These are phyloP conservation scores for Calosoma granatense DNA, from an alignment of 1,140 invertebrate species.

Conservation along the genomic window DNA sequence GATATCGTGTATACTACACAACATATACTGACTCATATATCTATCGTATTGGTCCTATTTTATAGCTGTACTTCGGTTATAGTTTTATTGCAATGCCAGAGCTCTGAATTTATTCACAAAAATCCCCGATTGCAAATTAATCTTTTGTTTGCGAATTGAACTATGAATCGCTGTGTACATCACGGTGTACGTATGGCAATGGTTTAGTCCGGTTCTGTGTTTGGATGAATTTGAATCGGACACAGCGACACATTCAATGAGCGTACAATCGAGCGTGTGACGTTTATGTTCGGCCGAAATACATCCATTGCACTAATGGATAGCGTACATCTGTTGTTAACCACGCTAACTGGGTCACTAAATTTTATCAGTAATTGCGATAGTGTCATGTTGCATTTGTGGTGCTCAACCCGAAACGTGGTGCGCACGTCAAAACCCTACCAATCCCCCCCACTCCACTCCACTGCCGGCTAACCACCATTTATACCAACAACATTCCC, in stretches of 20 bases:
- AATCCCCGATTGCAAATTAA: no score
- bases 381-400: slow-evolving; percentile 9
- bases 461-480: no score
- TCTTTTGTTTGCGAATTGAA: background rate
- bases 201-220: no score
- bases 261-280: background rate
- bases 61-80: no score
- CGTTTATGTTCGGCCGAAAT: slow-evolving; percentile 1
- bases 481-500: no score
- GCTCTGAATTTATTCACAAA: no score
- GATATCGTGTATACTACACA: no score
- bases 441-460: no score
- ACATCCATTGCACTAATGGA: slow-evolving; percentile 8
- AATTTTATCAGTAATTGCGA: slow-evolving; percentile 9
- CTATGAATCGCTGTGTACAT: no score
- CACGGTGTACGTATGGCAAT: no score
- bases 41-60: background rate
- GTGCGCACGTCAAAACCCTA: background rate
- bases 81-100: background rate
- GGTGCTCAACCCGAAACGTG: background rate
- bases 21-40: no score
- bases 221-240: background rate
- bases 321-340: slow-evolving; percentile 8
- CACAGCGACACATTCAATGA: background rate
- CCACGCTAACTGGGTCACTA: slow-evolving; percentile 7